These are phyloP conservation scores for Cepaea hortensis DNA, from an alignment of 2,888 invertebrate genomes.

Conservation along the genomic window DNA sequence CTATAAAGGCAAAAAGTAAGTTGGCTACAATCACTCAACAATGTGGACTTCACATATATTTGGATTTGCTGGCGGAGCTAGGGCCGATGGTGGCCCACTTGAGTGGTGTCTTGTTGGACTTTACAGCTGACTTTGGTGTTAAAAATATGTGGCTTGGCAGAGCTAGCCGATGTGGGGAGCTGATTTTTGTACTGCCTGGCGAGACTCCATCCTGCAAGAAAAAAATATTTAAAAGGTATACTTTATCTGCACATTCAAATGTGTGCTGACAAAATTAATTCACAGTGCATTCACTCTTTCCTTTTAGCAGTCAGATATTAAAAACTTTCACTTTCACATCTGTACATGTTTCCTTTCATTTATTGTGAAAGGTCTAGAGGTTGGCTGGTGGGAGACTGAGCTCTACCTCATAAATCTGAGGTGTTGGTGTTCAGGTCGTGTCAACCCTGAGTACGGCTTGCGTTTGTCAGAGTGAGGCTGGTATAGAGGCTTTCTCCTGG, in stretches of 20 bases:
- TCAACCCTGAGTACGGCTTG: too few species aligned
- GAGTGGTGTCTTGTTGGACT: conserved; percentile 42
- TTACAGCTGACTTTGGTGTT: conserved; percentile 35
- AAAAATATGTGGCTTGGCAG: conserved; percentile 6
- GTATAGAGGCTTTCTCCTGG: too few species aligned
- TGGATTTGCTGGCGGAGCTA: conserved; percentile 54
- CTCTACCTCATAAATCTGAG: too few species aligned
- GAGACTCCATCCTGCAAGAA: conserved; percentile 54
- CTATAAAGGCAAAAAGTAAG: not conserved
- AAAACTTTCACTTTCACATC: too few species aligned
- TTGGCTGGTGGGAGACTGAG: too few species aligned
- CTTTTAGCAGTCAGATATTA: too few species aligned
- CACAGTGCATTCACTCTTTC: too few species aligned
- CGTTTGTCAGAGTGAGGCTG: too few species aligned
- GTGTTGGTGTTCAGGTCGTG: too few species aligned
- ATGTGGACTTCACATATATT: conserved; percentile 32
- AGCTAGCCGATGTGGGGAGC: conserved; percentile 35
- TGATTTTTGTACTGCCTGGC: conserved; percentile 28
- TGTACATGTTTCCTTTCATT: too few species aligned
- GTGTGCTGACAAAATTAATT: not conserved
- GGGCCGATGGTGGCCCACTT: conserved; percentile 57
- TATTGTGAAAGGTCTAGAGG: too few species aligned
- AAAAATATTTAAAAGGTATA: not conserved
- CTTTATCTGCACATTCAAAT: not conserved
- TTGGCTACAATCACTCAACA: not conserved